Conservation (phyloP, 1,140 invertebrate genomes). For the Trichomalopsis sarcophagae region DNA sequence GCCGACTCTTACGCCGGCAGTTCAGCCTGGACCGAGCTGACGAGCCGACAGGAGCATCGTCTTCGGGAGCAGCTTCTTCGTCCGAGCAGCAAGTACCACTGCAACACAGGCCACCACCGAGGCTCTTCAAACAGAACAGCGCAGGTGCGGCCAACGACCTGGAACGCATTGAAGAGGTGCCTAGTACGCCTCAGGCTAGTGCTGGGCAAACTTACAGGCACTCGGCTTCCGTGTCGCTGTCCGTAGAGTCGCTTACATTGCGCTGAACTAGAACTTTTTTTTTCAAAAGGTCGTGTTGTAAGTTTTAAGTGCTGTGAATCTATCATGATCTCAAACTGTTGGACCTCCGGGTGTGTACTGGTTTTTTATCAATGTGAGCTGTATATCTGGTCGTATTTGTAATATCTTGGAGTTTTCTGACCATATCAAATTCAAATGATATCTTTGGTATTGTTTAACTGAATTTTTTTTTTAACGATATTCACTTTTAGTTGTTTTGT, state of each 20-base stretch:
- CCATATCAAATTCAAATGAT: too few relatives aligned
- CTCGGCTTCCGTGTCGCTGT: conserved; percentile 70
- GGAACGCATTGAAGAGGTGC: conserved; percentile 83
- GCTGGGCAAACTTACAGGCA: conserved; percentile 65
- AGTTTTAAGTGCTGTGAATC: too few relatives aligned
- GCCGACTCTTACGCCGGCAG: conserved; percentile 79
- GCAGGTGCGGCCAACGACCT: conserved; percentile 82
- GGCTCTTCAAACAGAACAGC: conserved; percentile 82
- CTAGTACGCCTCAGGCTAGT: conserved; percentile 60
- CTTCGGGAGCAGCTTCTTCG: conserved; percentile 43
- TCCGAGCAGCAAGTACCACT: conserved; percentile 45
- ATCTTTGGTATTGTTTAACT: too few relatives aligned
- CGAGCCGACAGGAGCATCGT: conserved; percentile 66
- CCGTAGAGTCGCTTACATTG: conserved; percentile 71
- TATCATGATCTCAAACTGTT: too few relatives aligned
- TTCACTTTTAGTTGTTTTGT: too few relatives aligned
- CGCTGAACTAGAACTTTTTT: neutral
- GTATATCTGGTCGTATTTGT: too few relatives aligned
- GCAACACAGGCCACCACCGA: conserved; percentile 61
- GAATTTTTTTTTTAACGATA: too few relatives aligned
- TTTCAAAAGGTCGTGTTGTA: too few relatives aligned
- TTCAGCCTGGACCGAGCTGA: conserved; percentile 83
- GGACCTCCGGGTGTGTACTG: too few relatives aligned
- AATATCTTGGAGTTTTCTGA: too few relatives aligned
- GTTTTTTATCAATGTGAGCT: too few relatives aligned